These are phyloP conservation scores for Lutjanus campechanus DNA, from an alignment of 2,797 vertebrate genomes.

Conservation along the genomic window DNA sequence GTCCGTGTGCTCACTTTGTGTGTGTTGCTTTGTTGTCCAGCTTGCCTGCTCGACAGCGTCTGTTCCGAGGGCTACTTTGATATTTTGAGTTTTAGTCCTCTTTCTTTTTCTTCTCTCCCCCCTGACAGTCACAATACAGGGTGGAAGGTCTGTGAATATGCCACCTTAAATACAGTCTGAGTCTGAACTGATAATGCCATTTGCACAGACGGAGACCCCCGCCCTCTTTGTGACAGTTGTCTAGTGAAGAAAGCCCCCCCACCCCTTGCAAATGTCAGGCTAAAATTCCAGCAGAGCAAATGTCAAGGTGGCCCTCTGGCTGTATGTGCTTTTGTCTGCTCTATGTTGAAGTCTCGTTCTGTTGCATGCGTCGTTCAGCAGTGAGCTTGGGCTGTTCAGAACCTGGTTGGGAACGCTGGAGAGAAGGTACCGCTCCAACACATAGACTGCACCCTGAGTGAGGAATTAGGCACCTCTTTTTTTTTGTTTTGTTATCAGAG, in stretches of 20 bases:
- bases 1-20: constrained; percentile 4
- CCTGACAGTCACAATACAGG: background rate
- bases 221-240: constrained; percentile 37
- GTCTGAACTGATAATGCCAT: background rate
- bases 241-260: background rate
- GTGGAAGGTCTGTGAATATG: constrained; percentile 13
- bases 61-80: constrained; percentile 66
- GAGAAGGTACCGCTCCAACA: constrained; percentile 78
- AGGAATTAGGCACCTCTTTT: constrained; percentile 34
- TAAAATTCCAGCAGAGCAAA: constrained; percentile 52
- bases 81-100: constrained; percentile 36
- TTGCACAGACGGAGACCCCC: constrained; percentile 13
- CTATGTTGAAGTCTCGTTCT: constrained; percentile 76
- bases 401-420: constrained; percentile 83
- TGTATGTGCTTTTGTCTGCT: constrained; percentile 68
- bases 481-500: constrained; percentile 1
- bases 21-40: constrained; percentile 19
- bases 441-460: constrained; percentile 57
- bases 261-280: constrained; percentile 43
- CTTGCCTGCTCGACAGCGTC: constrained; percentile 32
- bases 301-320: constrained; percentile 69
- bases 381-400: constrained; percentile 82
- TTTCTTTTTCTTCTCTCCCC: background rate
- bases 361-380: constrained; percentile 81
- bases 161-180: constrained; percentile 8